Base-by-base conservation (phyloP, 1,140 invertebrate genomes). In the Lutraria rhynchaena region DNA sequence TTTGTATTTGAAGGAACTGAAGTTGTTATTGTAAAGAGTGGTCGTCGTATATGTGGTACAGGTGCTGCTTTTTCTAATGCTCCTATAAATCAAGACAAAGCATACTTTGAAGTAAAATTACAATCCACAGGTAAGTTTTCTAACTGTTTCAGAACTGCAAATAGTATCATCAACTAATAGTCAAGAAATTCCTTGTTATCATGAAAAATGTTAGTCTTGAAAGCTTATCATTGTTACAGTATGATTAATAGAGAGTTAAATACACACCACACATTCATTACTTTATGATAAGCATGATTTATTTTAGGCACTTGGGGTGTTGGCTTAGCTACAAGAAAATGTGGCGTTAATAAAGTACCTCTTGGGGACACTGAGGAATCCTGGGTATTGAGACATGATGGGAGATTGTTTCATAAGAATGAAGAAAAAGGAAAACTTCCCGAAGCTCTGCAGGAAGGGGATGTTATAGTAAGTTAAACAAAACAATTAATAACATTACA, bases 91-190 rank as follows among this genome's bases (percentile, higher is more conserved):
- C 99, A 99, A 92, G 99, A 98, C 86, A 99, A 99, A 94, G 96
- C 98, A 19, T 99, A 99, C 92, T 99, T 99, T 94, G 98, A 99
- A 95, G 96, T 99, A 3, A 99, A 99, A 94, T 93, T 99, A 78
- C 98, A 99, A 92, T 98, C 99, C 91, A 95, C 96, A 87, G 98
- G 98, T 90, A 94, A 77, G 51, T n/a, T n/a, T n/a, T n/a, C n/a
- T n/a, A n/a, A n/a, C n/a, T n/a, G n/a, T n/a, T n/a, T n/a, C n/a
- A n/a, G n/a, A n/a, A n/a, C n/a, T n/a, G n/a, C n/a, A n/a, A n/a
- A n/a, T n/a, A n/a, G n/a, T n/a, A n/a, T n/a, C n/a, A n/a, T n/a
- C n/a, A n/a, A n/a, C n/a, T n/a, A n/a, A n/a, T n/a, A n/a, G n/a
- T n/a, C n/a, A n/a, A n/a, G n/a, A n/a, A n/a, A n/a, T n/a, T n/a